Evolutionary conservation across 2,113 vertebrate species (phyloP).

Genomic region (Petrocephalus zakoni): DNA sequence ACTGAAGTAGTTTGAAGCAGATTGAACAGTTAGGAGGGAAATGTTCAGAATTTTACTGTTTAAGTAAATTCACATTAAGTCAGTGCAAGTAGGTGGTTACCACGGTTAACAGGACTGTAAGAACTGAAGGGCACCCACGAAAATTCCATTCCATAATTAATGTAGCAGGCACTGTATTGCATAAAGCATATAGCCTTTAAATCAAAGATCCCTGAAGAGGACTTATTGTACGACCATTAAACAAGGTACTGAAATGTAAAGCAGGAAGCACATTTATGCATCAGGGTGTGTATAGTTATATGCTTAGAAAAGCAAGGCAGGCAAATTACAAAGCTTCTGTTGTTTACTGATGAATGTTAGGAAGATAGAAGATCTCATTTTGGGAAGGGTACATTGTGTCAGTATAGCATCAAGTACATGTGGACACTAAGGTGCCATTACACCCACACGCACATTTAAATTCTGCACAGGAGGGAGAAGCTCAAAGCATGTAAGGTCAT

Average conservation of each 20-base stretch:
- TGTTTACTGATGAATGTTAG: neutral
- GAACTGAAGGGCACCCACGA: neutral
- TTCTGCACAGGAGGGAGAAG: neutral
- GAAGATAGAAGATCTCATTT: neutral
- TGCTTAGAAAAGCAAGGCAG: neutral
- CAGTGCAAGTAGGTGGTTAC: neutral
- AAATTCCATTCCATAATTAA: neutral
- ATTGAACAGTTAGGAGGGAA: neutral
- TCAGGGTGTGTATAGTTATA: neutral
- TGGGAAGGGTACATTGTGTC: neutral
- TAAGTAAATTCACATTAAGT: neutral
- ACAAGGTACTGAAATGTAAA: too few species aligned
- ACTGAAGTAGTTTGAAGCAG: neutral
- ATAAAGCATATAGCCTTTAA: neutral
- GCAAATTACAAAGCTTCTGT: neutral
- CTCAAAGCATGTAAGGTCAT: neutral
- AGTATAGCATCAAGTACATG: neutral
- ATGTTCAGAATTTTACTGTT: neutral
- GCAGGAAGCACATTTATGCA: neutral
- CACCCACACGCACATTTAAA: neutral
- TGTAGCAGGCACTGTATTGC: neutral
- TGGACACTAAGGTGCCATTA: neutral
- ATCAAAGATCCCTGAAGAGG: too few species aligned
- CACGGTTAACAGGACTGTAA: neutral
- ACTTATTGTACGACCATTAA: too few species aligned